Evolutionary conservation across 2,113 vertebrate genomes (phyloP).

Genomic region (Rhabdornis inornatus): DNA sequence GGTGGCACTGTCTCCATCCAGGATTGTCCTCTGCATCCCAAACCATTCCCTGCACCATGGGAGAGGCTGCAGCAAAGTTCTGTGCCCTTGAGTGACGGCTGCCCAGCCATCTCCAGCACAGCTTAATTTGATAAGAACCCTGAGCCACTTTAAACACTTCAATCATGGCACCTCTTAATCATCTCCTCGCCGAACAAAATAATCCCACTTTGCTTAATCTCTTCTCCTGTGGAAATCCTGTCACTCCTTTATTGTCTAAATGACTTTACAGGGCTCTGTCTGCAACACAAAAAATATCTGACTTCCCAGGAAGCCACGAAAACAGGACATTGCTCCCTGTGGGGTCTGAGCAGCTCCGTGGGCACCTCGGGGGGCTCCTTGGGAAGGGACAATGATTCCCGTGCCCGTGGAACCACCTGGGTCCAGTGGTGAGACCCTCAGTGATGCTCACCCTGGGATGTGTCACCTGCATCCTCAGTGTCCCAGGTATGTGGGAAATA

Average conservation of each 20-base stretch:
- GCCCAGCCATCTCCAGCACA: conserved; percentile 30
- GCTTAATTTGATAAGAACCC: conserved; percentile 61
- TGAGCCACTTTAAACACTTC: conserved; percentile 65
- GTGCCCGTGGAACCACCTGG: rapidly evolving
- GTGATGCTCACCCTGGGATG: neutral
- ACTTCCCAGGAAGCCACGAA: neutral
- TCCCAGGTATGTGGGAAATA: rapidly evolving
- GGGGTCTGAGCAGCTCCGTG: neutral
- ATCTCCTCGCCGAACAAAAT: conserved; percentile 56
- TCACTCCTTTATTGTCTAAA: conserved; percentile 55
- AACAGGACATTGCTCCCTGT: neutral
- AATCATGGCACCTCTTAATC: conserved; percentile 61
- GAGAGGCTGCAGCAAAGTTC: neutral
- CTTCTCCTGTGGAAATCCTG: conserved; percentile 56
- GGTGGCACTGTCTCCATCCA: neutral
- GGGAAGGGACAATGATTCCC: neutral
- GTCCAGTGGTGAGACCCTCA: rapidly evolving
- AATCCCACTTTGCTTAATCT: conserved; percentile 66
- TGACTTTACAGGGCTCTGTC: neutral
- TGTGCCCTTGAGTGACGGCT: conserved; percentile 1
- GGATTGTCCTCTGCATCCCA: neutral
- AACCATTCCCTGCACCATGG: neutral
- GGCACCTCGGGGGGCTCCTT: neutral
- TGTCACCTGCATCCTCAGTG: neutral
- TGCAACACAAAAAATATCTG: neutral